phyloP scores from a whole-genome alignment of 2,113 vertebrate genomes.

The Pseudorhombus dupliciocellatus region DNA sequence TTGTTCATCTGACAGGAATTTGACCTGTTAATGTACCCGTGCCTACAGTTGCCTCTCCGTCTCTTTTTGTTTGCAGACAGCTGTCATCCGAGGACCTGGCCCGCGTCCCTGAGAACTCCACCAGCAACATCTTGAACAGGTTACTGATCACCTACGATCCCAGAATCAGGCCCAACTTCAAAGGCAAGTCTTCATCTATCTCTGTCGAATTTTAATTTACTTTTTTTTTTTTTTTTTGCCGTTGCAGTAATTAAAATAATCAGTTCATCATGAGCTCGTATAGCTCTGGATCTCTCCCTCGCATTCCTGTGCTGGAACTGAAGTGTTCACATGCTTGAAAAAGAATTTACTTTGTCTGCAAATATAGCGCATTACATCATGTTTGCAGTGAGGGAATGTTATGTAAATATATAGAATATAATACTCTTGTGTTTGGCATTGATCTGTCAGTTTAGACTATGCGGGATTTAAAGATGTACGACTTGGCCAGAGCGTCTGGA shows the following conservation, averaged over 20 bases:
- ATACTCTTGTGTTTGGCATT: neutral
- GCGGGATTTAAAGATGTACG: too few relatives aligned
- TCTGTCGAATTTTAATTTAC: slow-evolving; percentile 44
- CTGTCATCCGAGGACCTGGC: slow-evolving; percentile 95
- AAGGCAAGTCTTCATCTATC: slow-evolving; percentile 84
- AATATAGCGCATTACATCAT: neutral
- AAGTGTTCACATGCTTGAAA: neutral
- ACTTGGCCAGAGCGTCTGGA: neutral
- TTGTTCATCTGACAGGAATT: slow-evolving; percentile 61
- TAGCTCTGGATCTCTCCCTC: slow-evolving; percentile 16
- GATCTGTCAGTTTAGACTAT: neutral
- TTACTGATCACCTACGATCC: slow-evolving; percentile 95
- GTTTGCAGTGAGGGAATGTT: neutral
- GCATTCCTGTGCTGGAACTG: neutral
- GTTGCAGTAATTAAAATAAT: slow-evolving; percentile 50
- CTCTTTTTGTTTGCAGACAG: slow-evolving; percentile 82
- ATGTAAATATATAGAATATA: too few relatives aligned
- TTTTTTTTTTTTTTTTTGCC: slow-evolving; percentile 11
- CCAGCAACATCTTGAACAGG: slow-evolving; percentile 96
- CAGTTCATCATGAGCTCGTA: neutral
- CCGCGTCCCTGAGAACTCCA: slow-evolving; percentile 92
- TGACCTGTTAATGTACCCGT: slow-evolving; percentile 58
- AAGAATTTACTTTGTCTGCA: neutral
- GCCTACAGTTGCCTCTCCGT: slow-evolving; percentile 43
- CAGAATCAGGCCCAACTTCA: slow-evolving; percentile 98